Evolutionary conservation across 2,888 invertebrate species (phyloP), one percentile per base, ranked within the genome.

Genomic region (Pogonocherus hispidulus): DNA sequence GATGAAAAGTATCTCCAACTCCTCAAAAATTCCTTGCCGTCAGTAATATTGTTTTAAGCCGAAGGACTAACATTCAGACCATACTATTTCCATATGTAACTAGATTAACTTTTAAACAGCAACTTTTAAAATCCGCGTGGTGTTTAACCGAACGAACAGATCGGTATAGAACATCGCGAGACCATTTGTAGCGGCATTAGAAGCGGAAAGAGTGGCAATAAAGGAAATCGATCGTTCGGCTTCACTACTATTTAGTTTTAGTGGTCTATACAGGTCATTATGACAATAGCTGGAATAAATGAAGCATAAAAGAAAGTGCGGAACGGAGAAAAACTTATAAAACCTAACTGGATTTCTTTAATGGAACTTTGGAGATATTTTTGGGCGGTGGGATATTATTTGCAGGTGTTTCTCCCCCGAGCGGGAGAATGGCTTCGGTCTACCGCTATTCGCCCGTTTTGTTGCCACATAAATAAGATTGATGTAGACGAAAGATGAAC

Each of bases 391-490:
- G 78, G 77, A 79, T 81, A 81, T 80, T 80, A 81, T 81, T 79
- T 79, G 79, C 79, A 80, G 79, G 79, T 80, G 79, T 77, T 72
- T 71, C 71, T 73, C 66, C 72, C 65, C 64, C 57, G 59, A 56
- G 63, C 71, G 88, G 88, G 88, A 87, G 87, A 80, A 80, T 79
- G 76, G 79, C 78, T 72, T 76, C 74, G 78, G 78, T 75, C 77
- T 76, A 78, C 81, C 79, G 80, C 82, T 81, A 81, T 82, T 83
- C 81, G 75, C 80, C 80, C 83, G 84, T 83, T 84, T 85, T 85
- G 84, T 85, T 82, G 83, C 85, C 83, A 84, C 85, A 85, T 86
- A 86, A 86, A 85, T 84, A 84, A 84, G 84, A 85, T 84, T 84
- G 84, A 85, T 85, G 85, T 80, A 75, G 78, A 72, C 76, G 73